Evolutionary conservation across 2,888 invertebrate genomes (phyloP), one percentile per base, ranked within the genome.

Genomic region (Limnephilus marmoratus): DNA sequence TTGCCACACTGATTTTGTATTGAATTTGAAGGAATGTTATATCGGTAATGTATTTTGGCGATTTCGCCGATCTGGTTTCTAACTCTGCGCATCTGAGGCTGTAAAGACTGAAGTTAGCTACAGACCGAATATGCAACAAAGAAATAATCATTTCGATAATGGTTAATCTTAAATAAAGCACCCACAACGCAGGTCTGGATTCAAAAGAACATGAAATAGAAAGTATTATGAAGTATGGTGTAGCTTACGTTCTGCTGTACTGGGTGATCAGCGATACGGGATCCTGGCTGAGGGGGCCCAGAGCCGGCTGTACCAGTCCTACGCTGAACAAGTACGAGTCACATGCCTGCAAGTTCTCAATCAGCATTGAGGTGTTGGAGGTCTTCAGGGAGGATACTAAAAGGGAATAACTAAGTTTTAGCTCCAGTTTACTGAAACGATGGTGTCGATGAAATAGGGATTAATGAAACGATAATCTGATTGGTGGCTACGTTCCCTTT

Each of bases 281-380:
- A 68, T 95, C 95, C 53, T 95, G 95, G 0, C 96, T 95, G 85
- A 98, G 95, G 1, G 98, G 98, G 11, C 97, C 97, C n/a, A 96
- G 95, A 0, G 98, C 98, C 0, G 97, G 97, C 0, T 96, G 97
- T 18, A 97, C 94, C 2, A 97, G 95, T 0, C 97, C 98, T 7
- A 98, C 97, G 7, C 97, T 96, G 94, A 98, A 97, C 91, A 97
- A 95, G 94, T 98, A 98, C 1, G 96, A 96, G 94, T 98, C 97
- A 94, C 98, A 98, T 1, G 98, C 97, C 93, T 97, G 96, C 94
- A 98, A 95, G 85, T 97, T 96, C 7, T 96, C 95, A 15, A 98
- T 95, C 0, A 96, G 95, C 3, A 96, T 95, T 15, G 96, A 96
- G 2, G 97, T 95, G 90, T 97, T 96, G 13, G 95, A 95, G 0